Base-by-base conservation (phyloP, 1,140 invertebrate genomes). In the Manduca sexta region DNA sequence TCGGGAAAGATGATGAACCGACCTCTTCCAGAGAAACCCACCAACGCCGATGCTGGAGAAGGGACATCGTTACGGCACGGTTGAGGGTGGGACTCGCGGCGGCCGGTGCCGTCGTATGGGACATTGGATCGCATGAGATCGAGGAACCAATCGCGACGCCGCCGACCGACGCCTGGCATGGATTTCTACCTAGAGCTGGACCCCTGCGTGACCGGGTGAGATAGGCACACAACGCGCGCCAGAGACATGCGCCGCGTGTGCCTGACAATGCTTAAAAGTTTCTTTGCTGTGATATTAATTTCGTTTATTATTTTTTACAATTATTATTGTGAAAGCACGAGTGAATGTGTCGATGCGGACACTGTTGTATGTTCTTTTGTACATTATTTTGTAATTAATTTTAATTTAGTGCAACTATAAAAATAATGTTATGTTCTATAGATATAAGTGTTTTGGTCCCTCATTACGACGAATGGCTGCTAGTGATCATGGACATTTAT, bases 21-120 rank as follows among this genome's bases (percentile, higher is more conserved):
- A 51, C 92, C 92, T 2, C 74, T 93, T 18, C 92, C 92, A 0
- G 89, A 88, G 21, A 92, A 92, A 74, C 92, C 92, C 4, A 73
- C 76, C 77, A 39, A 53, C 42, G 45, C 66, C 44, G 75, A 85
- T 53, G 61, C 73, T 6, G 80, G 75, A 30, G 85, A 88, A 43
- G 83, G 84, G 10, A 73, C 84, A 1, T 84, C 82, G 4, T 62
- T 58, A 47, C 62, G 64, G 38, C 60, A 59, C 41, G 69, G 62
- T 41, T 79, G 62, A 75, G 45, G 33, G 29, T 37, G 26, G n/a
- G 47, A 21, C 15, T 18, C 34, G 14, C 14, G 52, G 33, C 55
- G 33, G 39, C 41, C 47, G 34, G 43, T 41, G 57, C 45, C 41
- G 40, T 18, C 16, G 5, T 11, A 35, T 15, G 43, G 16, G 6